Evolutionary conservation across 2,797 vertebrate species (phyloP), one percentile per base, ranked within the genome.

Genomic region (Anguilla obscura): DNA sequence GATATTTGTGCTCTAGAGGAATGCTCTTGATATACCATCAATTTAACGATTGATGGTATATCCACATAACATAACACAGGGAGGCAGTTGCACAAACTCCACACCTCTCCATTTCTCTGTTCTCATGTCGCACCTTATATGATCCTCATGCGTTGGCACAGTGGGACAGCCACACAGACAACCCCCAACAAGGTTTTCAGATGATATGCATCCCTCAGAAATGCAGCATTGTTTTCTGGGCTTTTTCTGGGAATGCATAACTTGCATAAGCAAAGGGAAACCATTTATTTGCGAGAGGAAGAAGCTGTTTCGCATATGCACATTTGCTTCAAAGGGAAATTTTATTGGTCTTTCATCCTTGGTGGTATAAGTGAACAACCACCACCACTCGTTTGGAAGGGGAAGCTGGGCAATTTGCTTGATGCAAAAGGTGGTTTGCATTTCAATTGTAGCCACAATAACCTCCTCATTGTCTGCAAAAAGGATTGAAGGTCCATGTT

Each of bases 231-330:
- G 91, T 90, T 93, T 94, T 91, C 92, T 91, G 93, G 91, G 92
- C 94, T 91, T 93, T 89, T 83, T 91, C 90, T 92, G 91, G 93
- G 92, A 91, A 93, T 92, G 89, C 93, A 92, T 93, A 91, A 91
- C 93, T 94, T 95, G 93, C 93, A 95, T 92, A 93, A 91, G 89
- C 91, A 92, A 92, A 93, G 18, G 40, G n/a, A 95, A 93, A 95
- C 84, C 95, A 89, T 88, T 93, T 90, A 96, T 33, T 71, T 71
- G 8, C 69, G 33, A 71, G 10, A 33, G 69, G 74, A 79, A 45
- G 74, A 79, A 36, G 52, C n/a, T 36, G 86, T 50, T 74, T 36
- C 40, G 74, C 50, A 45, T 86, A 50, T 87, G 36, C 85, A 52
- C 50, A 69, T 56, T 87, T 80, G 14, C 80, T 79, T 45, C 36